These are phyloP conservation scores for Amphipoea lucens DNA, from an alignment of 2,888 invertebrate genomes.

Conservation along the genomic window DNA sequence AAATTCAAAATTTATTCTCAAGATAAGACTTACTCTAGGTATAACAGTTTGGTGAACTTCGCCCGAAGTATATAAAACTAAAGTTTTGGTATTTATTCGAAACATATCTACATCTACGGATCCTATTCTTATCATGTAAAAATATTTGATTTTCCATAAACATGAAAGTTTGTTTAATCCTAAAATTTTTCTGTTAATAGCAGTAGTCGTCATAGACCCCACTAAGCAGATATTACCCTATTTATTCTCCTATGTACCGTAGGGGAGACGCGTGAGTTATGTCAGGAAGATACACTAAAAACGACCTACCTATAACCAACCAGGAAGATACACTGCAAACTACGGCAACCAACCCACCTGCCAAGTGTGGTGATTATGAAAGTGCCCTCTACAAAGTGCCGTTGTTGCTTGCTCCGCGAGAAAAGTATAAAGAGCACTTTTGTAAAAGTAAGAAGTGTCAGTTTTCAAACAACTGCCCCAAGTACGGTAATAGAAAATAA, in stretches of 20 bases:
- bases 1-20: no score
- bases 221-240: background rate
- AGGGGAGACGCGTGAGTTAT: constrained; percentile 16
- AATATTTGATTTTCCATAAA: background rate
- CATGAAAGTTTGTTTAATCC: background rate
- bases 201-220: background rate
- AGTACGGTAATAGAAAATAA: constrained; percentile 52
- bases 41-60: no score
- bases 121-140: background rate
- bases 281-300: constrained; percentile 2
- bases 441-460: constrained; percentile 33
- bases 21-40: no score
- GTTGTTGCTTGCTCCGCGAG: background rate
- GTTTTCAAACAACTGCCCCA: constrained; percentile 36
- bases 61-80: background rate
- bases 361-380: background rate
- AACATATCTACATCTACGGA: background rate
- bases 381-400: constrained; percentile 5
- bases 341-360: constrained; percentile 12
- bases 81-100: background rate
- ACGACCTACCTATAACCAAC: constrained; percentile 7
- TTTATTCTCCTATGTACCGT: background rate
- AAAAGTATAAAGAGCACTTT: constrained; percentile 11
- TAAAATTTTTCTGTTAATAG: background rate
- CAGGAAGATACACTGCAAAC: constrained; percentile 4